Percentiles rank a stretch among this genome's conserved stretches.
phyloP scores from a whole-genome alignment of 2,888 invertebrate species.

The Heliothis peltigera region DNA sequence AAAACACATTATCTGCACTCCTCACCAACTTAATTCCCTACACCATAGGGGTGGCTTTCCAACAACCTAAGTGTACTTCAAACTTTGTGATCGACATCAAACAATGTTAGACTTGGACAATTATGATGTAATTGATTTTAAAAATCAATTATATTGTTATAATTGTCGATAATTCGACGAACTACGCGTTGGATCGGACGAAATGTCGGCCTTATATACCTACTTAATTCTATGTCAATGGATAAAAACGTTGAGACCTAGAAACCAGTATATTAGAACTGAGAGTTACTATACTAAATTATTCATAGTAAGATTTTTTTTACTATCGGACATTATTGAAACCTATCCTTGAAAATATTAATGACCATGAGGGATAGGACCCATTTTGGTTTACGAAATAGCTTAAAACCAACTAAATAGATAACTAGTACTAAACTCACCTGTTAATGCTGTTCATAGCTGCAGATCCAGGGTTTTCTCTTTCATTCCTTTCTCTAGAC shows the following conservation, averaged over 20 bases:
- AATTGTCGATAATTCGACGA: conserved; percentile 42
- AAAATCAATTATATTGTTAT: conserved; percentile 51
- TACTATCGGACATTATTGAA: conserved; percentile 11
- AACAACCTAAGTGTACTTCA: conserved; percentile 6
- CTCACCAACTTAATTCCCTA: conserved; percentile 62
- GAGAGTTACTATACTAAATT: background rate
- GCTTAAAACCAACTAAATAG: conserved; percentile 12
- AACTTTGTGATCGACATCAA: conserved; percentile 45
- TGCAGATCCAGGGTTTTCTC: conserved; percentile 88
- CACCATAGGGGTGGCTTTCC: conserved; percentile 60
- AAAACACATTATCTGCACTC: conserved; percentile 61
- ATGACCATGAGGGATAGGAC: conserved; percentile 8
- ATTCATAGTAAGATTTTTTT: background rate
- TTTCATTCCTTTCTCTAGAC: conserved; percentile 87
- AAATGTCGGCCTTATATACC: conserved; percentile 35
- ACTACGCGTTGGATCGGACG: conserved; percentile 34
- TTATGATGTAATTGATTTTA: conserved; percentile 58
- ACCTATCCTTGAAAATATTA: conserved; percentile 6
- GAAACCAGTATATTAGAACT: background rate
- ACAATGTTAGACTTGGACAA: conserved; percentile 61
- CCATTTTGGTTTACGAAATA: conserved; percentile 5
- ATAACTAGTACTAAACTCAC: conserved; percentile 76
- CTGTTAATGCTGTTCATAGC: conserved; percentile 92
- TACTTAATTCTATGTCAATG: conserved; percentile 20
- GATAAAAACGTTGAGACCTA: conserved; percentile 9